Percentiles rank a stretch among this genome's conserved stretches.
Evolutionary conservation across 2,888 invertebrate genomes (phyloP).

Genomic region (Dicyrtomina minuta): DNA sequence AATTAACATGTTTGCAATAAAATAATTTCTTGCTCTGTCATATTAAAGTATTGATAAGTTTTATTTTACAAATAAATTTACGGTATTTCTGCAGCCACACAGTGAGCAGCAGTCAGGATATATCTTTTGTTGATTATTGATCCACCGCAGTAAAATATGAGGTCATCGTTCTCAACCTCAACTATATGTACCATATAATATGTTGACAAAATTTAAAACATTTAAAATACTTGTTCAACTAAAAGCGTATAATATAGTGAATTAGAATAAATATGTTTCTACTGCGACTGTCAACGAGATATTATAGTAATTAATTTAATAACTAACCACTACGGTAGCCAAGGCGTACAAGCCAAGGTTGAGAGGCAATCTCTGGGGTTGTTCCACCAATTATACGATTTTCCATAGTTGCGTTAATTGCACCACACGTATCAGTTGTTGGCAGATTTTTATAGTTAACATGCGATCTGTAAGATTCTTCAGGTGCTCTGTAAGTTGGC

Average conservation of each 20-base stretch:
- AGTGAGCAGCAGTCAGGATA: constrained; percentile 36
- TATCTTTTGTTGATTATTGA: constrained; percentile 30
- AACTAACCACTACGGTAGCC: constrained; percentile 36
- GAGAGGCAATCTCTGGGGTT: constrained; percentile 32
- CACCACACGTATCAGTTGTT: constrained; percentile 34
- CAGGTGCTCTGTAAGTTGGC: background rate
- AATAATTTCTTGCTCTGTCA: background rate
- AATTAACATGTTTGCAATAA: constrained; percentile 1
- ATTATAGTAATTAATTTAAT: no score
- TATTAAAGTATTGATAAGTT: background rate
- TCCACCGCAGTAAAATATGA: constrained; percentile 35
- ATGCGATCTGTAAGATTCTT: constrained; percentile 18
- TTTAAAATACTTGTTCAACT: no score
- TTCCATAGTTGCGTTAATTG: constrained; percentile 19
- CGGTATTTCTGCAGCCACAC: constrained; percentile 8
- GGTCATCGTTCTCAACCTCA: background rate
- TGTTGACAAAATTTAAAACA: no score
- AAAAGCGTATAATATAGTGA: no score
- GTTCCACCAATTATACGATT: constrained; percentile 38
- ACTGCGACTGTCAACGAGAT: no score
- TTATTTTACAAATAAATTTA: background rate
- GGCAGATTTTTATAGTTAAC: constrained; percentile 37
- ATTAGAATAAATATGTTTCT: no score
- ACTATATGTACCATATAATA: no score
- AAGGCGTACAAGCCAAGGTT: constrained; percentile 45